These are phyloP conservation scores for Chauna torquata DNA, from an alignment of 2,113 vertebrate genomes.

Conservation along the genomic window DNA sequence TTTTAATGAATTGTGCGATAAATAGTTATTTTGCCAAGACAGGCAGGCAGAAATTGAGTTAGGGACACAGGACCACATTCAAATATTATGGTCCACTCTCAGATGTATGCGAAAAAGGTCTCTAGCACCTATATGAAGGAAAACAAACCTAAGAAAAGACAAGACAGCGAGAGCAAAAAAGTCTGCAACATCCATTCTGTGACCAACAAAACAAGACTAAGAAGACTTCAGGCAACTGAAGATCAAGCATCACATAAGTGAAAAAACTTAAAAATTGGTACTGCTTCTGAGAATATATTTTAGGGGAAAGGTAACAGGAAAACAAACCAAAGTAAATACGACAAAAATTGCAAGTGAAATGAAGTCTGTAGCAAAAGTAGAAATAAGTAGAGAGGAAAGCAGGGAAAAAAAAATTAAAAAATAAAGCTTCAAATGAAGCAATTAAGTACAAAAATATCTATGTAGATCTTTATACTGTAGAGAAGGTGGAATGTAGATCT, in stretches of 20 bases:
- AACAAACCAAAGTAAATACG: not conserved
- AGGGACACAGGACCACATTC: not conserved
- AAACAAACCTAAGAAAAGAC: not conserved
- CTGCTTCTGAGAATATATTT: not conserved
- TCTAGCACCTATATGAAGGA: too few species aligned
- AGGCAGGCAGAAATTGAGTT: not conserved
- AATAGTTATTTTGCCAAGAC: not conserved
- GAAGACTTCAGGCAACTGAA: not conserved
- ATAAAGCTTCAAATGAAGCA: not conserved
- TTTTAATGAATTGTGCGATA: not conserved
- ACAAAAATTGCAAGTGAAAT: not conserved
- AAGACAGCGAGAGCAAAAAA: not conserved
- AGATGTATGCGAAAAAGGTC: not conserved
- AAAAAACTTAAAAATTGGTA: not conserved
- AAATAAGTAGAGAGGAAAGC: not conserved
- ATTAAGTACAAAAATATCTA: not conserved
- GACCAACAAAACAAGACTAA: not conserved
- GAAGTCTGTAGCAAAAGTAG: not conserved
- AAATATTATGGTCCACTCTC: not conserved
- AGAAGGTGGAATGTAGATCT: not conserved
- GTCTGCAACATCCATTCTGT: not conserved
- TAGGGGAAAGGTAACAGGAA: not conserved
- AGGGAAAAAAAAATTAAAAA: not conserved
- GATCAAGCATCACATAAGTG: not conserved
- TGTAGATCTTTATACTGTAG: not conserved